A percentile compares a stretch with the other conserved stretches of the same genome.
phyloP scores from a whole-genome alignment of 2,888 invertebrate species.

The Neoscelio sp. region DNA sequence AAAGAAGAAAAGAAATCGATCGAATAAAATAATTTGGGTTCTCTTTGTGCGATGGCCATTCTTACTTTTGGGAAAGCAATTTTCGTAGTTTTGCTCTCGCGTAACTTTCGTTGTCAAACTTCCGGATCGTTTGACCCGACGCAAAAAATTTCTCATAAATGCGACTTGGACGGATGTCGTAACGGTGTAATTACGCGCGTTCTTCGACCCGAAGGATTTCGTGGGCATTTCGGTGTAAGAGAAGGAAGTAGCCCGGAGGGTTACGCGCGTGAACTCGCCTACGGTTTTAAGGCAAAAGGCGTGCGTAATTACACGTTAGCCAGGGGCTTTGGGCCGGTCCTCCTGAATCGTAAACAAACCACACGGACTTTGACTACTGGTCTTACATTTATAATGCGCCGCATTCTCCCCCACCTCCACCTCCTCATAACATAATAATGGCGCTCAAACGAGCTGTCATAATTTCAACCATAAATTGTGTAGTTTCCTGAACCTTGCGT shows the following conservation, averaged over 20 bases:
- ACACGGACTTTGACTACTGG: slow-evolving; percentile 79
- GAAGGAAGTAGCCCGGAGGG: slow-evolving; percentile 76
- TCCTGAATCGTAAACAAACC: slow-evolving; percentile 81
- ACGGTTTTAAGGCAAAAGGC: slow-evolving; percentile 71
- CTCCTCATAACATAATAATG: slow-evolving; percentile 75
- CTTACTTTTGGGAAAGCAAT: slow-evolving; percentile 13
- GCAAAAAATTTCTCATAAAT: slow-evolving; percentile 58
- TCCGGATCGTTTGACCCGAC: slow-evolving; percentile 53
- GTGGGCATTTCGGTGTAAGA: slow-evolving; percentile 75
- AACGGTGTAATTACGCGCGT: slow-evolving; percentile 74
- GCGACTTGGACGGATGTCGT: slow-evolving; percentile 67
- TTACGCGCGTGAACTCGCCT: slow-evolving; percentile 71
- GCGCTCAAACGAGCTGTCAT: slow-evolving; percentile 77
- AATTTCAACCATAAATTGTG: slow-evolving; percentile 73
- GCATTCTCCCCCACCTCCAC: slow-evolving; percentile 66
- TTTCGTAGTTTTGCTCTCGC: background rate
- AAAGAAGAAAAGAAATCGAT: slow-evolving; percentile 7
- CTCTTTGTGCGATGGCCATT: background rate
- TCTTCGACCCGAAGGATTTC: slow-evolving; percentile 68
- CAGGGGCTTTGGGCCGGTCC: slow-evolving; percentile 70
- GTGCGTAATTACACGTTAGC: slow-evolving; percentile 83
- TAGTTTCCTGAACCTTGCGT: slow-evolving; percentile 74
- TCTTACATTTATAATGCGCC: slow-evolving; percentile 81
- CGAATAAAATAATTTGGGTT: too few relatives aligned
- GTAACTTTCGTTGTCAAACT: slow-evolving; percentile 28